Conservation (phyloP, 2,888 invertebrate species). For the Epicampocera succincta region DNA sequence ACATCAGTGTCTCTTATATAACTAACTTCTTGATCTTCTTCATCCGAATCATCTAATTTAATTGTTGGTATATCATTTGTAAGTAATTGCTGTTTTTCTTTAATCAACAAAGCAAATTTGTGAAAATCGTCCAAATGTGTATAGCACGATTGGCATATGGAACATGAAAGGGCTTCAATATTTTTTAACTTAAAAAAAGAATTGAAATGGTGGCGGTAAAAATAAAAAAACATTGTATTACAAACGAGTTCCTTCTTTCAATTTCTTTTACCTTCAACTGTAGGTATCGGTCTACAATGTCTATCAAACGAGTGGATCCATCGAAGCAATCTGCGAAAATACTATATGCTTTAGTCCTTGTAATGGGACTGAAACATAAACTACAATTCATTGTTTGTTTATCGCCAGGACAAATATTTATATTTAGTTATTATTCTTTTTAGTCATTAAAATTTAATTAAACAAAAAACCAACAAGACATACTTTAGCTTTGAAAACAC, state of each 20-base stretch:
- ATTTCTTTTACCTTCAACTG: constrained; percentile 64
- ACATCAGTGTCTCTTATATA: constrained; percentile 73
- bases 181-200: constrained; percentile 24
- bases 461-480: constrained; percentile 32
- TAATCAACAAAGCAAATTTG: constrained; percentile 66
- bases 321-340: constrained; percentile 52
- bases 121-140: constrained; percentile 69
- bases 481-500: constrained; percentile 39
- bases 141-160: constrained; percentile 70
- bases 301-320: constrained; percentile 52
- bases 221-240: background rate
- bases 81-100: constrained; percentile 67
- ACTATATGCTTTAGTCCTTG: constrained; percentile 55
- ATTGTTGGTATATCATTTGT: constrained; percentile 60
- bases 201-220: constrained; percentile 22
- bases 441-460: constrained; percentile 54
- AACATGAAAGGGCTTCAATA: constrained; percentile 43
- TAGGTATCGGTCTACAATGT: constrained; percentile 66
- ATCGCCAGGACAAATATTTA: constrained; percentile 1
- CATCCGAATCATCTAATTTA: constrained; percentile 62
- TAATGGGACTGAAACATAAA: constrained; percentile 61
- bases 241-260: constrained; percentile 1
- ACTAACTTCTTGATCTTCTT: constrained; percentile 39
- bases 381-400: constrained; percentile 68
- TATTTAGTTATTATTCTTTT: constrained; percentile 9